These are phyloP conservation scores for Nesometra sesokonis DNA, from an alignment of 35 echinoderm and acorn worm species.

Conservation along the genomic window DNA sequence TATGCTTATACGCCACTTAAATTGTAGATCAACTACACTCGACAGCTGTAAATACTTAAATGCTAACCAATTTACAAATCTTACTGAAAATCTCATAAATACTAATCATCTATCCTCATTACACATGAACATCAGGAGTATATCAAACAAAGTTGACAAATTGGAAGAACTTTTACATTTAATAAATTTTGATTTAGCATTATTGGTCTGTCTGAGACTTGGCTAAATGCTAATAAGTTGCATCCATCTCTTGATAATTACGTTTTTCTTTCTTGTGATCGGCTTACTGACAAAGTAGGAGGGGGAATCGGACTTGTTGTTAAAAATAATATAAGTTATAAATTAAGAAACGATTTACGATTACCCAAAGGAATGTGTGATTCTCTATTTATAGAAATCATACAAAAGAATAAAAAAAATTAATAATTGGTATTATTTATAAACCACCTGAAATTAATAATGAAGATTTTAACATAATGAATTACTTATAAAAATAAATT, in stretches of 20 bases:
- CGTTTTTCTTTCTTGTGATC: neutral
- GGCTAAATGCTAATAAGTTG: neutral
- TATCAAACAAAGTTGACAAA: too few relatives aligned
- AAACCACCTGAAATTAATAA: too few relatives aligned
- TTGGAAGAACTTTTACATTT: too few relatives aligned
- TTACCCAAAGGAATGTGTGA: neutral
- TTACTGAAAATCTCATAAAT: too few relatives aligned
- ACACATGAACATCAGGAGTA: too few relatives aligned
- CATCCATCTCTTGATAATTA: neutral
- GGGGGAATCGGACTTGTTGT: neutral
- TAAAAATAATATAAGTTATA: neutral
- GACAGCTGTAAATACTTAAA: too few relatives aligned
- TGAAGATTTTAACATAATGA: neutral
- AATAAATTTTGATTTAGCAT: too few relatives aligned
- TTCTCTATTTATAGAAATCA: neutral
- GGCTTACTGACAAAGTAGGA: neutral
- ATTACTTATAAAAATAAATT: neutral
- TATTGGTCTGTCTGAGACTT: neutral
- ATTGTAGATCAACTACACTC: too few relatives aligned
- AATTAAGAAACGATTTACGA: neutral
- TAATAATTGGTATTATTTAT: too few relatives aligned
- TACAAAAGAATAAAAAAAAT: neutral
- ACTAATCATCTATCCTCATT: too few relatives aligned
- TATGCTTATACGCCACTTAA: too few relatives aligned
- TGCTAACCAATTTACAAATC: too few relatives aligned